Evolutionary conservation across 2,797 vertebrate genomes (phyloP), one percentile per base, ranked within the genome.

Genomic region (Sebastes flavidus): DNA sequence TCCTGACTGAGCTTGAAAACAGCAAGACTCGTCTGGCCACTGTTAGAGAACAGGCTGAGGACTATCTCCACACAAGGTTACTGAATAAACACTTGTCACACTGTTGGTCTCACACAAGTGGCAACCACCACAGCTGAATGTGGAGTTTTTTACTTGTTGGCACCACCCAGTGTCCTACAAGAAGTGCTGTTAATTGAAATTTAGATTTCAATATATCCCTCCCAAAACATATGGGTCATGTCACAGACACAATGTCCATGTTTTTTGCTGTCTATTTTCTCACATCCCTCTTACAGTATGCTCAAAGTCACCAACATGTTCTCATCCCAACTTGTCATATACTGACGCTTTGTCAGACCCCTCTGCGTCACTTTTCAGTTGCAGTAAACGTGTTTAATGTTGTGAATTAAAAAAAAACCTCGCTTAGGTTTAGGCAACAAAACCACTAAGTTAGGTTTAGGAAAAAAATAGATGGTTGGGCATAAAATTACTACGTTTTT

Each of bases 11-110:
- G 69, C 96, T 97, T 86, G 95, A 98, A 8, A 83, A 71, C n/a
- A 93, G 92, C 80, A 94, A 92, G 80, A 81, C 59, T 7, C 71
- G 91, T 16, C 79, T 97, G 78, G 38, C 29, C 49, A 84, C 52
- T 10, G 90, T 78, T 56, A 97, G 89, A 87, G 86, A 93, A 59
- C 79, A 95, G 3, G 92, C 94, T 1, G 95, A 97, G 81, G 88
- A 87, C 36, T 65, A 72, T 36, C 91, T 99, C 52, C 70, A 92
- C 20, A 95, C 90, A 87, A 97, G 97, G 97, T 98, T 88, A 71
- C 9, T 58, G 18, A 18, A 72, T 49, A 56, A n/a, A 42, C 24
- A 58, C 42, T 72, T 34, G 27, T 59, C n/a, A 52, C 24, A 25
- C 11, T 59, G 18, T 2, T 61, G 4, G 14, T 61, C 27, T 60